Conservation (phyloP, 2,797 vertebrate genomes). For the Loris lydekkerianus region DNA sequence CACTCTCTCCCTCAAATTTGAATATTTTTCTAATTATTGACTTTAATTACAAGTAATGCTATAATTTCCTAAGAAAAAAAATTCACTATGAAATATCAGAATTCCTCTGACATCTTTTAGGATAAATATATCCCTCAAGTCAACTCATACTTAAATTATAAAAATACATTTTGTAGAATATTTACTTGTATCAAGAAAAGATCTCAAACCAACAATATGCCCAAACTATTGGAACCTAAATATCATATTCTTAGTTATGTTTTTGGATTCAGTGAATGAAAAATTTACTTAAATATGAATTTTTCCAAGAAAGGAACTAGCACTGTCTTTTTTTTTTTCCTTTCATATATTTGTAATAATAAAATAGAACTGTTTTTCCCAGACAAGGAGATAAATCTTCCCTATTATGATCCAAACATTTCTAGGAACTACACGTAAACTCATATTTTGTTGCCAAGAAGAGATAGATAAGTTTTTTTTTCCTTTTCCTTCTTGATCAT, state of each 20-base stretch:
- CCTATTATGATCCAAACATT: constrained; percentile 24
- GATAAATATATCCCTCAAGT: constrained; percentile 36
- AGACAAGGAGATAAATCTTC: constrained; percentile 8
- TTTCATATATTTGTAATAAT: constrained; percentile 33
- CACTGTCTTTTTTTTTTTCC: background rate
- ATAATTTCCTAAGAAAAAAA: background rate
- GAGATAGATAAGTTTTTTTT: background rate
- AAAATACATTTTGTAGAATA: constrained; percentile 25
- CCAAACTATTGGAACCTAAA: background rate
- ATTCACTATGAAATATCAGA: background rate
- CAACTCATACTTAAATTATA: constrained; percentile 24
- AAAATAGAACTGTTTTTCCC: constrained; percentile 16
- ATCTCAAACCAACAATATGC: background rate
- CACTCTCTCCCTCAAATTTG: background rate
- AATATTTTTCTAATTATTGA: constrained; percentile 35
- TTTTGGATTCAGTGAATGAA: background rate
- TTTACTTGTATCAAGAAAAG: constrained; percentile 49
- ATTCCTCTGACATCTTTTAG: background rate
- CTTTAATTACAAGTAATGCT: background rate
- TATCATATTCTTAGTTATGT: constrained; percentile 55
- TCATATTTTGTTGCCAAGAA: constrained; percentile 14
- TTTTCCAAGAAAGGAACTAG: constrained; percentile 44
- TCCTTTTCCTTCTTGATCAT: background rate
- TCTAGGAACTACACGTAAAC: constrained; percentile 36
- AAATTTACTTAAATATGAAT: constrained; percentile 35